These are phyloP conservation scores for Platycheirus albimanus DNA, from an alignment of 2,888 invertebrate genomes.

Conservation along the genomic window DNA sequence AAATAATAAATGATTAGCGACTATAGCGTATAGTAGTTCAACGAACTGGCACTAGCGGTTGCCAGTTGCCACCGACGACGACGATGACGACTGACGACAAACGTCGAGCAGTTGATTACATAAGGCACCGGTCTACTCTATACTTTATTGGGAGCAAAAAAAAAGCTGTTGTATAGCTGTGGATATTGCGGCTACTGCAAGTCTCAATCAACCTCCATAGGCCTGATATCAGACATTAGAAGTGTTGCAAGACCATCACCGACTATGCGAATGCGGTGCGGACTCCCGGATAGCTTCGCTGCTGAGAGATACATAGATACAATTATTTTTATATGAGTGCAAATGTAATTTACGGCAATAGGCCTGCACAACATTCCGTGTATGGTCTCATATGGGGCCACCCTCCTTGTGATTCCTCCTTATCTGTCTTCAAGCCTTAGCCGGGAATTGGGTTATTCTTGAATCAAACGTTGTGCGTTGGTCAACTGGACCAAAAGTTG, in stretches of 20 bases:
- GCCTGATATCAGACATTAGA: constrained; percentile 41
- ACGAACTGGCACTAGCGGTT: constrained; percentile 56
- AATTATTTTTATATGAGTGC: constrained; percentile 42
- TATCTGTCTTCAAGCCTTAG: constrained; percentile 23
- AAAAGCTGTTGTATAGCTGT: constrained; percentile 15
- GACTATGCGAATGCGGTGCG: neutral
- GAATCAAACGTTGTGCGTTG: constrained; percentile 59
- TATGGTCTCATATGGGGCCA: constrained; percentile 42
- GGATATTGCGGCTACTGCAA: constrained; percentile 19
- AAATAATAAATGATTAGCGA: constrained; percentile 56
- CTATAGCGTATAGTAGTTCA: constrained; percentile 53
- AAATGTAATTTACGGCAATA: constrained; percentile 60
- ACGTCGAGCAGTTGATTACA: constrained; percentile 52
- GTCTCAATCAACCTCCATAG: constrained; percentile 45
- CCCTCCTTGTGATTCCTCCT: constrained; percentile 22
- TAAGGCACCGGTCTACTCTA: constrained; percentile 54
- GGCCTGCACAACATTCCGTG: constrained; percentile 62
- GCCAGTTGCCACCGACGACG: too few relatives aligned
- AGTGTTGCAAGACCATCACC: constrained; percentile 33
- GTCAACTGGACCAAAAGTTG: constrained; percentile 57
- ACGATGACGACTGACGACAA: neutral
- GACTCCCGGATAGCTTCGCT: constrained; percentile 4
- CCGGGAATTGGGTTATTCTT: constrained; percentile 68
- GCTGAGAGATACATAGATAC: constrained; percentile 10
- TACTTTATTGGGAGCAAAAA: constrained; percentile 61